Evolutionary conservation across 2,113 vertebrate genomes (phyloP).

Genomic region (Hystrix brachyura): DNA sequence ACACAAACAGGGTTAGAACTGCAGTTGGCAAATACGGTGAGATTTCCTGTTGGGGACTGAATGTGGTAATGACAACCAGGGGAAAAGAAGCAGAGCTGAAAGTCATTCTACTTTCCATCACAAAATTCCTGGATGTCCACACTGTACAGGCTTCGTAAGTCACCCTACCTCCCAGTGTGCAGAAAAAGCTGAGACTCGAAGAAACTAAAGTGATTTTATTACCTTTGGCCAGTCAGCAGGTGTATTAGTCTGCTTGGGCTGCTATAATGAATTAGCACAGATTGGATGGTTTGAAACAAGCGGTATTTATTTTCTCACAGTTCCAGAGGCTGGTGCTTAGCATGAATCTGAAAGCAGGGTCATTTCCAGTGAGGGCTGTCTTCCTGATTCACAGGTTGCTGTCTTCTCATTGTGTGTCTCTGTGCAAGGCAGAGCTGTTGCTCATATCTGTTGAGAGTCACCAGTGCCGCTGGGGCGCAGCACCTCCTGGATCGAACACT

Average conservation of each 20-base stretch:
- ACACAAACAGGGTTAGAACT: not conserved
- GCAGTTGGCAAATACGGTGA: not conserved
- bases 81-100: not conserved
- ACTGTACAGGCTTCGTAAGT: accelerated
- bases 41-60: not conserved
- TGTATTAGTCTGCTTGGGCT: not conserved
- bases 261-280: accelerated
- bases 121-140: too few species aligned
- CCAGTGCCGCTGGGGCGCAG: too few species aligned
- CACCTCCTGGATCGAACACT: not conserved
- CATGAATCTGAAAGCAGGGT: accelerated
- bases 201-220: accelerated
- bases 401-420: not conserved
- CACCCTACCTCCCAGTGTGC: not conserved
- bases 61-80: not conserved
- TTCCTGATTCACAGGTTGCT: accelerated
- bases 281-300: accelerated
- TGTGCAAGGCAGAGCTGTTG: not conserved
- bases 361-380: not conserved
- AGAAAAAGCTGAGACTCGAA: not conserved
- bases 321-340: not conserved
- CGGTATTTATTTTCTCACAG: not conserved
- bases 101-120: not conserved
- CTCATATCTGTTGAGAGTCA: not conserved
- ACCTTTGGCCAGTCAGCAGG: accelerated